A percentile compares a stretch with the other conserved stretches of the same genome.
phyloP scores from a whole-genome alignment of 2,113 vertebrate species.

The Lipophrys pholis region DNA sequence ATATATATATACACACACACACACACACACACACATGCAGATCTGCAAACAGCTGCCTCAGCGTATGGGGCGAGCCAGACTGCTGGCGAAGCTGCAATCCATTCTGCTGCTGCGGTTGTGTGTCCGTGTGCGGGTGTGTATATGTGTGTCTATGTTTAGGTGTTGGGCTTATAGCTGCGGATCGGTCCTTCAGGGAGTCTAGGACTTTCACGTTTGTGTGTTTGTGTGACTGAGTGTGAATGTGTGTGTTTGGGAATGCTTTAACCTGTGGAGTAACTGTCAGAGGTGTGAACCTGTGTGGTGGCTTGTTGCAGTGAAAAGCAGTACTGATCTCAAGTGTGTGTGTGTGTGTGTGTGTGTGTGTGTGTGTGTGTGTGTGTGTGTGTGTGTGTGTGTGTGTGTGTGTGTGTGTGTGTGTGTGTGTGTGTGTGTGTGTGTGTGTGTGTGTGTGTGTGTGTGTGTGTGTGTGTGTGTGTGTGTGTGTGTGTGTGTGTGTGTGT shows the following conservation, averaged over 20 bases:
- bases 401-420: neutral
- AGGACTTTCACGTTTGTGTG: slow-evolving; percentile 2
- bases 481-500: neutral
- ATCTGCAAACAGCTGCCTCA: slow-evolving; percentile 56
- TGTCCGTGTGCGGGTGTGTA: too few species aligned
- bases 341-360: neutral
- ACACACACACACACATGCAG: slow-evolving; percentile 10
- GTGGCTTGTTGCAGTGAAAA: slow-evolving; percentile 4
- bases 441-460: neutral
- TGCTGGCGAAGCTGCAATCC: slow-evolving; percentile 42
- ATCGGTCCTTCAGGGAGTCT: slow-evolving; percentile 20
- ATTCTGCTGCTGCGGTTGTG: slow-evolving; percentile 28
- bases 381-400: neutral
- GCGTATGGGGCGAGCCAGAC: slow-evolving; percentile 9
- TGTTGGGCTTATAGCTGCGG: slow-evolving; percentile 1
- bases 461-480: neutral
- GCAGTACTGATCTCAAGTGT: too few species aligned
- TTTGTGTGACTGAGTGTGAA: slow-evolving; percentile 3
- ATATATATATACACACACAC: slow-evolving; percentile 7
- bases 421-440: neutral
- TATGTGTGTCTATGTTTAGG: neutral
- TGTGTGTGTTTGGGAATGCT: neutral
- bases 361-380: neutral
- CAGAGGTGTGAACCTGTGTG: neutral
- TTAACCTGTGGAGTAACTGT: neutral